Evolutionary conservation across 2,888 invertebrate genomes (phyloP).

Genomic region (Acanthoscelides obtectus): DNA sequence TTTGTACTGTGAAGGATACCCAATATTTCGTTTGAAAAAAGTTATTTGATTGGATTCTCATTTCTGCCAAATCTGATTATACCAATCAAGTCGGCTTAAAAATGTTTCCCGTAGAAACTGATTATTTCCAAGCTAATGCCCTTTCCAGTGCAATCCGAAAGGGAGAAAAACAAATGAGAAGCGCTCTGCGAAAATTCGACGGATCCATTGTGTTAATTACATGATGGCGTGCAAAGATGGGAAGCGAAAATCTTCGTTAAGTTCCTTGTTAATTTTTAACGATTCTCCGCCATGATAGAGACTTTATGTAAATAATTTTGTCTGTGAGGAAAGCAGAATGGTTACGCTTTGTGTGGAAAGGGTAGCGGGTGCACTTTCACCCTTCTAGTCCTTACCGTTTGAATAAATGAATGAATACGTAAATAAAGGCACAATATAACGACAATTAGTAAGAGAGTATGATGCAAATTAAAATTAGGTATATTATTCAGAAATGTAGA

Average conservation of each 20-base stretch:
- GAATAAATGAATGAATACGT: no score
- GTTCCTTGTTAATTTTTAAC: conserved; percentile 23
- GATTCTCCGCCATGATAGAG: conserved; percentile 15
- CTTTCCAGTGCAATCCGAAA: neutral
- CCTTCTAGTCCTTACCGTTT: neutral
- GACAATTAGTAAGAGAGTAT: no score
- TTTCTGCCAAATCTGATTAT: no score
- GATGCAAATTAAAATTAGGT: no score
- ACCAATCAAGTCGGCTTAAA: no score
- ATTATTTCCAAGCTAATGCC: neutral
- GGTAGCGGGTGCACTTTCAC: neutral
- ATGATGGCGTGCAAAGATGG: conserved; percentile 12
- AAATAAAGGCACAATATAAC: no score
- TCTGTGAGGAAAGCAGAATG: conserved; percentile 17
- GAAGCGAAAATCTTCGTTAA: conserved; percentile 18
- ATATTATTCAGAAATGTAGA: no score
- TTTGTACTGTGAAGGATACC: no score
- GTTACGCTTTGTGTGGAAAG: neutral
- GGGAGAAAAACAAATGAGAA: neutral
- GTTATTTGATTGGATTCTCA: no score
- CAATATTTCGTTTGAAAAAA: no score
- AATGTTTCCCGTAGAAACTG: neutral
- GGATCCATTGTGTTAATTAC: conserved; percentile 15
- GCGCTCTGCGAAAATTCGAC: neutral
- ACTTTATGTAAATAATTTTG: conserved; percentile 23